Conservation (phyloP, 2,888 invertebrate species). For the Apomyelois bistriatella region DNA sequence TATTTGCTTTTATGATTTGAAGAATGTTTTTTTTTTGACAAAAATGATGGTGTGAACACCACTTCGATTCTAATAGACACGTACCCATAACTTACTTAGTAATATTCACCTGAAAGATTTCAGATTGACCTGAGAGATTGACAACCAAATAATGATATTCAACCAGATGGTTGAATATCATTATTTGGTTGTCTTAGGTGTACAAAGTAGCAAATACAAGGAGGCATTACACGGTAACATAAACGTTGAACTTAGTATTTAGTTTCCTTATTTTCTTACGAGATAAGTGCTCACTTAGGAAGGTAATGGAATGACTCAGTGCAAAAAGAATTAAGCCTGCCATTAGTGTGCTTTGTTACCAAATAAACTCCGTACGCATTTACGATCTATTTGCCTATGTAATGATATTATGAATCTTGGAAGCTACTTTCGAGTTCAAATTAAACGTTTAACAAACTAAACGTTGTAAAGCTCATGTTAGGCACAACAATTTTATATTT, state of each 20-base stretch:
- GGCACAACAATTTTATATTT: slow-evolving; percentile 66
- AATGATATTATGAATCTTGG: slow-evolving; percentile 31
- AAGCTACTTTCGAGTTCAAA: slow-evolving; percentile 35
- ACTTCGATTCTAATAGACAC: too few relatives aligned
- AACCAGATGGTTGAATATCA: too few relatives aligned
- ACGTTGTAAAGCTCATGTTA: slow-evolving; percentile 48
- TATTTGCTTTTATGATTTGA: too few relatives aligned
- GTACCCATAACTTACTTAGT: too few relatives aligned
- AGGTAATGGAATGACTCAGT: slow-evolving; percentile 17
- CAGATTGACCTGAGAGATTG: too few relatives aligned
- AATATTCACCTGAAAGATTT: too few relatives aligned
- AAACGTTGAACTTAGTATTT: slow-evolving; percentile 6
- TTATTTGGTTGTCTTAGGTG: background rate
- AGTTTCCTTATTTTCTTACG: slow-evolving; percentile 5
- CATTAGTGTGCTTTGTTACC: slow-evolving; percentile 23
- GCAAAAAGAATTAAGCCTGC: slow-evolving; percentile 19
- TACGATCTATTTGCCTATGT: slow-evolving; percentile 23
- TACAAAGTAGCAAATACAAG: slow-evolving; percentile 4
- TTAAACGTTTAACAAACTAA: slow-evolving; percentile 41
- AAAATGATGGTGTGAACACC: too few relatives aligned
- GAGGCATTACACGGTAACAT: background rate
- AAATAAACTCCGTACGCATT: slow-evolving; percentile 24
- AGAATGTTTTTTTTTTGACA: too few relatives aligned
- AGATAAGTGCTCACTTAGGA: slow-evolving; percentile 12
- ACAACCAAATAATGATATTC: too few relatives aligned